Evolutionary conservation across 2,888 invertebrate species (phyloP), one percentile per base, ranked within the genome.

Genomic region (Cremastobaeus sp.): DNA sequence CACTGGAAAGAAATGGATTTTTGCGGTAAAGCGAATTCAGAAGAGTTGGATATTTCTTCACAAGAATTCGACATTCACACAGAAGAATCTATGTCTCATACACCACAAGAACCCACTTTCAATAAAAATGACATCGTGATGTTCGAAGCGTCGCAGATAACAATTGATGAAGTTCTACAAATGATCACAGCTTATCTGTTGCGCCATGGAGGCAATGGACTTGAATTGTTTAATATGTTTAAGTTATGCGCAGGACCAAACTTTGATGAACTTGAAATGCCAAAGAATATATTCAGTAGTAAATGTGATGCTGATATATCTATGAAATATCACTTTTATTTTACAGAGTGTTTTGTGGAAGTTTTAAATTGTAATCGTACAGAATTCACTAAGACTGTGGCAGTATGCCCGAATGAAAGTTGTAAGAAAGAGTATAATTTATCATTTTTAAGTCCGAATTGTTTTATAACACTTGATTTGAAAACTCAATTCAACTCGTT

Each of bases 171-270:
- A 21, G 32, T 62, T 50, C 11, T 52, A 20, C 4, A 50, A 43
- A 47, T 62, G 47, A 34, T 52, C 8, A 11, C n/a, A 41, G 62
- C 62, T 9, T 62, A 11, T 30, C 41, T 21, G 9, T 20, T 62
- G 12, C 30, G 43, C 4, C 41, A 50, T 32, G 39, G 50, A n/a
- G 17, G 28, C 8, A 43, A n/a, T 18, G 45, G 54, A 28, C 1
- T 43, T 28, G 47, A 54, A 17, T 9, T 65, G 3, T 54, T 65
- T 17, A 11, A 65, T 9, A 18, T 65, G 12, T 20, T 65, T 3
- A 54, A 65, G 28, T 25, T 65, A 20, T 65, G 65, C n/a, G 54
- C 65, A 18, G 65, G 65, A 39, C 17, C 65, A 37, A 30, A 65
- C 0, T 65, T 41, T 41, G 52, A 54, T 9, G 12, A 34, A 9